Percentiles rank a stretch among this genome's conserved stretches.
Evolutionary conservation across 1,140 invertebrate genomes (phyloP).

Genomic region (Nylanderia fulva): DNA sequence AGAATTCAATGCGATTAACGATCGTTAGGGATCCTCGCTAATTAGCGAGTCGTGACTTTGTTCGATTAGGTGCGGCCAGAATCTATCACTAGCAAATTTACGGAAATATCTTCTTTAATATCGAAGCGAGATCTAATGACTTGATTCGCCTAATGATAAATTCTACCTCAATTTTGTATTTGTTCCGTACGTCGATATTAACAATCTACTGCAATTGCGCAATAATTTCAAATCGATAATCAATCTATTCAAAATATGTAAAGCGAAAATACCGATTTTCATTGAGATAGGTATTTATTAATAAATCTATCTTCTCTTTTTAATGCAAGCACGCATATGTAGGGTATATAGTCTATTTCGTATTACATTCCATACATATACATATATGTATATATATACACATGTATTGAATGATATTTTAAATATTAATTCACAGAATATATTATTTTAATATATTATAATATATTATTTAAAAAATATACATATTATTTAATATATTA

Average conservation of each 20-base stretch:
- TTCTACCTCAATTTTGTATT: background rate
- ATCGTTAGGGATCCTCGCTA: slow-evolving; percentile 58
- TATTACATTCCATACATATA: background rate
- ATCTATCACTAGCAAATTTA: slow-evolving; percentile 20
- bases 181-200: background rate
- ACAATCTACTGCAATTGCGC: background rate
- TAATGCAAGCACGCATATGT: background rate
- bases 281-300: background rate
- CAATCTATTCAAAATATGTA: background rate
- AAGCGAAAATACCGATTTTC: slow-evolving; percentile 34
- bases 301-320: background rate
- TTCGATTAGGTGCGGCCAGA: background rate
- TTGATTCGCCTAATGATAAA: background rate
- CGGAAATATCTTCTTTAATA: slow-evolving; percentile 50
- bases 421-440: background rate
- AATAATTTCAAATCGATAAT: background rate
- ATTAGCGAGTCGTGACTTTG: slow-evolving; percentile 59
- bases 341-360: too few species aligned
- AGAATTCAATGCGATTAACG: slow-evolving; percentile 70
- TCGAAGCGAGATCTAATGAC: background rate
- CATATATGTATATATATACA: background rate
- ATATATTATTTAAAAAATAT: background rate
- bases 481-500: too few species aligned
- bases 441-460: background rate
- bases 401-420: background rate